These are phyloP conservation scores for Thera britannica DNA, from an alignment of 2,888 invertebrate genomes.

Conservation along the genomic window DNA sequence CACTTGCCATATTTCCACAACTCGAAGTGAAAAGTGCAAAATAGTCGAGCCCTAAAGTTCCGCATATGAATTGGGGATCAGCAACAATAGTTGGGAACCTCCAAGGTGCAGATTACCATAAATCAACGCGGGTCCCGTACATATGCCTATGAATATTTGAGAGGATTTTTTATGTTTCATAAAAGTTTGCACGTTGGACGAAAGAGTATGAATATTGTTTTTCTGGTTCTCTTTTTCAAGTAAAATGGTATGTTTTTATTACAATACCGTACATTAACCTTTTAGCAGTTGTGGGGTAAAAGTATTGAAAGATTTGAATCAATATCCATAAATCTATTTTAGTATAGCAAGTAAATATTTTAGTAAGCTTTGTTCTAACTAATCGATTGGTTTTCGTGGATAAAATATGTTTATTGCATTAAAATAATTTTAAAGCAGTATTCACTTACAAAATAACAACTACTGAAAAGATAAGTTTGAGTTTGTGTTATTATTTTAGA, in stretches of 20 bases:
- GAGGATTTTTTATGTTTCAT: slow-evolving; percentile 37
- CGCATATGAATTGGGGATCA: slow-evolving; percentile 43
- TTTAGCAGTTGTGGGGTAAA: background rate
- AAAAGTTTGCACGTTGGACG: slow-evolving; percentile 9
- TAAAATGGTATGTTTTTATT: background rate
- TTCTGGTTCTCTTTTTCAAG: background rate
- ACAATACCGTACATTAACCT: background rate
- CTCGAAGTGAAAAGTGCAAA: slow-evolving; percentile 38
- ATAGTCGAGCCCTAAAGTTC: slow-evolving; percentile 37
- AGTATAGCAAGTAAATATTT: no score
- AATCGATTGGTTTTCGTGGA: no score
- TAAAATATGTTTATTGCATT: no score
- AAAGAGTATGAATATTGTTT: slow-evolving; percentile 5
- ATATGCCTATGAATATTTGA: slow-evolving; percentile 57
- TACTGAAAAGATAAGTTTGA: no score
- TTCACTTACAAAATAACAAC: no score
- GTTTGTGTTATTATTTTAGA: no score
- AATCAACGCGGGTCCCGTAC: slow-evolving; percentile 54
- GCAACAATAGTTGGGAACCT: slow-evolving; percentile 52
- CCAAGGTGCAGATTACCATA: slow-evolving; percentile 61
- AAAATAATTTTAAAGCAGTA: no score
- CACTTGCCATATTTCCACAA: background rate
- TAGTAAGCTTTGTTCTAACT: no score
- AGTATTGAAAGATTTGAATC: no score
- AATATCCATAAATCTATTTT: no score